Conservation (phyloP, 2,113 vertebrate genomes). For the Eptesicus fuscus region DNA sequence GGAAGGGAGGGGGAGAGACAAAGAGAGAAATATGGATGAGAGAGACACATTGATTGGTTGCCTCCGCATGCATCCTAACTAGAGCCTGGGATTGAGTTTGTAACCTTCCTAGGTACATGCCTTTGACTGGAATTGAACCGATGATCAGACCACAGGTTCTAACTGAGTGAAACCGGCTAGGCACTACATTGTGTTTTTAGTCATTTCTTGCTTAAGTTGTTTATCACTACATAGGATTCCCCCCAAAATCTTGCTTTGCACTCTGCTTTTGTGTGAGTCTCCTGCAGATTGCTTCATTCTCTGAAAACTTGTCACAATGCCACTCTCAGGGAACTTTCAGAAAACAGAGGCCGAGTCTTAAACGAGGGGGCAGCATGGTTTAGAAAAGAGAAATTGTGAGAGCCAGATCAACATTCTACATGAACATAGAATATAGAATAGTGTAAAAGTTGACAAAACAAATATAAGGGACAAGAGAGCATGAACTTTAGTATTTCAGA, state of each 20-base stretch:
- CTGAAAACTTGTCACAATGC: neutral
- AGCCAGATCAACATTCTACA: rapidly evolving
- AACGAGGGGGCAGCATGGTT: neutral
- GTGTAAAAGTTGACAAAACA: neutral
- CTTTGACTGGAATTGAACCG: too few species aligned
- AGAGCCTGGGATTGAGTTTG: too few species aligned
- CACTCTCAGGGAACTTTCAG: neutral
- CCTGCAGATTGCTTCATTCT: neutral
- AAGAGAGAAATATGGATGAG: too few species aligned
- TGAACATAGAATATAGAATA: rapidly evolving
- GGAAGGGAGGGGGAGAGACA: too few species aligned
- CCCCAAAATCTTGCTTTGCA: neutral
- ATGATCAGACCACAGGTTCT: too few species aligned
- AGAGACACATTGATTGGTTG: too few species aligned
- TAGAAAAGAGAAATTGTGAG: neutral
- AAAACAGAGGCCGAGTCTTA: neutral
- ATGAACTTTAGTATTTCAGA: neutral
- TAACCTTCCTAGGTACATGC: too few species aligned
- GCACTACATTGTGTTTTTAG: neutral
- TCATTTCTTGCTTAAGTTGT: neutral
- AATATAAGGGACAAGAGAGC: neutral
- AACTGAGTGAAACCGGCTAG: too few species aligned
- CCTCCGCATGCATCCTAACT: too few species aligned
- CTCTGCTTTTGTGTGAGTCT: neutral
- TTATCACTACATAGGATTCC: neutral